Evolutionary conservation across 1,140 invertebrate species (phyloP), one percentile per base, ranked within the genome.

Genomic region (Megalopta genalis): DNA sequence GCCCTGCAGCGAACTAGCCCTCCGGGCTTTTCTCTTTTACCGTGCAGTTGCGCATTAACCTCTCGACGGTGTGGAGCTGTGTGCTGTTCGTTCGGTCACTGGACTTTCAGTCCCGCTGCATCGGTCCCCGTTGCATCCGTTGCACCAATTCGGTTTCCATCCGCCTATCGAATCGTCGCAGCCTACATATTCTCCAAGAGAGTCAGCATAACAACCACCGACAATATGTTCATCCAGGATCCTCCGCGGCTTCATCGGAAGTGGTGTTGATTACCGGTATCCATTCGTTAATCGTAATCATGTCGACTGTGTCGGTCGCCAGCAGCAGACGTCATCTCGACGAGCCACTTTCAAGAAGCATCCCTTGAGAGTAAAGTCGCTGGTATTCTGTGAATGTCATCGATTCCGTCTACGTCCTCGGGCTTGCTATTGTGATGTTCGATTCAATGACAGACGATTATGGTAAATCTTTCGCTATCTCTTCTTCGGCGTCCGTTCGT

Each of bases 391-490:
- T 59, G 54, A n/a, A 57, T 57, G 60, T 46, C 66, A 70, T 77
- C 80, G 60, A 67, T 71, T 72, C 39, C 64, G 46, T 57, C 54
- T 64, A 60, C 82, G 63, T 37, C 71, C 75, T 82, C 75, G 84
- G 79, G 80, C 82, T 88, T 88, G 85, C 88, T 88, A 88, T 85
- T 90, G 87, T 91, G 90, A 92, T 91, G 91, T 89, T 76, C 74
- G 81, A 85, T 85, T 85, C 85, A 87, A 81, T 74, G 85, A 84
- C 79, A 78, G 79, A 79, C 68, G 86, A 91, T 89, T 91, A 91
- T 90, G 90, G 90, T 90, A 76, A 80, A 75, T 80, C 32, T 18
- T 27, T 1, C 8, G 16, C 8, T 54, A 32, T 32, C 16, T 5
- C 23, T 3, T 42, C 23, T 7, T n/a, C 7, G 14, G 16, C 21